A percentile compares a stretch with the other conserved stretches of the same genome.
Conservation (phyloP, 2,888 invertebrate genomes). For the Sarcophaga subvicina region DNA sequence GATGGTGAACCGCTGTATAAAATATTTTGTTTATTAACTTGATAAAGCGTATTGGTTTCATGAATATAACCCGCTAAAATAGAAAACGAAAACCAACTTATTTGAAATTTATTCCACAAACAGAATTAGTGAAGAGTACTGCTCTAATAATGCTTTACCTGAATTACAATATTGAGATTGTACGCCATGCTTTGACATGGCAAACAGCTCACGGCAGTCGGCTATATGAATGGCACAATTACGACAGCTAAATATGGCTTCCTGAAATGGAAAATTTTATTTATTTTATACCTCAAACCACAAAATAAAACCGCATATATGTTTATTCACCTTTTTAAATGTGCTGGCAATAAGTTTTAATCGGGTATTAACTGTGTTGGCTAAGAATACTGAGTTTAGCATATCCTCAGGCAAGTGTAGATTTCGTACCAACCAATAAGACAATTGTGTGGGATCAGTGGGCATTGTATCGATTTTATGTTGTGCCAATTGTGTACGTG, state of each 20-base stretch:
- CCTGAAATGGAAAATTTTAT: constrained; percentile 76
- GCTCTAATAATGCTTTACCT: constrained; percentile 75
- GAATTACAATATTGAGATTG: constrained; percentile 92
- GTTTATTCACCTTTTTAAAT: constrained; percentile 74
- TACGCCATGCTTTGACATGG: constrained; percentile 91
- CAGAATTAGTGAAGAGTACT: no score
- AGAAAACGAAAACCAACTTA: neutral
- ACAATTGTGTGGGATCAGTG: constrained; percentile 86
- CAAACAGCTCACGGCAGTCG: constrained; percentile 87
- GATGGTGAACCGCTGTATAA: constrained; percentile 84
- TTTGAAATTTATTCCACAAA: no score
- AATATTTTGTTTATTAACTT: constrained; percentile 82
- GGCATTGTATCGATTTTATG: constrained; percentile 84
- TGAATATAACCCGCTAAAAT: constrained; percentile 87
- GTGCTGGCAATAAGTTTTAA: constrained; percentile 81
- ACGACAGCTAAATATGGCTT: constrained; percentile 84
- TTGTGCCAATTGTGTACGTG: constrained; percentile 77
- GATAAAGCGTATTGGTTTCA: constrained; percentile 89
- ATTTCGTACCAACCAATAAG: constrained; percentile 92
- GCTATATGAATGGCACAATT: constrained; percentile 84
- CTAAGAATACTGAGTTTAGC: constrained; percentile 85
- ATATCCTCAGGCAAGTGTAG: constrained; percentile 87
- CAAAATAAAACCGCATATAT: neutral
- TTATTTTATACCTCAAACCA: neutral
- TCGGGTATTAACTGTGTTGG: constrained; percentile 88